Evolutionary conservation across 1,140 invertebrate genomes (phyloP), one percentile per base, ranked within the genome.

Genomic region (Pararge aegeria): DNA sequence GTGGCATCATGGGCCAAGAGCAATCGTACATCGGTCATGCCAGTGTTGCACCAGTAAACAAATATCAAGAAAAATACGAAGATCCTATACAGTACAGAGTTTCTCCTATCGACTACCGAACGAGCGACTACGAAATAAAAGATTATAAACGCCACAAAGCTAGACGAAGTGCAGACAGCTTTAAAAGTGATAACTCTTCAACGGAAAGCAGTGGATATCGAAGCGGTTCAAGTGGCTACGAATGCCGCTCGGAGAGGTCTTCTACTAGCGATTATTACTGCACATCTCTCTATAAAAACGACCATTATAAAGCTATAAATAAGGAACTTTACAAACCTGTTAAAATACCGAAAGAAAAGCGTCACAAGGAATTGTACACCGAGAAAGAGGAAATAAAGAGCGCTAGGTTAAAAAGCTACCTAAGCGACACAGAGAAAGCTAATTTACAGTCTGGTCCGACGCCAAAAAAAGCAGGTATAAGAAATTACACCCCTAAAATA

Each of bases 401-500:
- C 62, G 80, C 92, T 15, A 91, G 92, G 48, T 90, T 93, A 50
- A 93, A 93, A 69, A 92, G 91, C 48, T 93, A 93, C 70, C 72
- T 93, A 50, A 91, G 91, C 46, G 91, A 92, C 52, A 81, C 90
- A 19, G 91, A 92, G 67, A 88, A 92, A 68, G 86, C 79, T 1
- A 88, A 90, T 59, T 52, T 73, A 18, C 81, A 80, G 20, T 55
- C 64, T 6, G 75, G 50, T 12, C 46, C 75, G 24, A 78, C 89
- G 53, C 81, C 82, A 6, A 92, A 91, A 48, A 90, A 90, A 70
- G 82, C 90, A 1, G 92, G 92, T 6, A 93, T 94, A 65, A 90
- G 93, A 61, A 93, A 94, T 76, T 94, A 94, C 59, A 93, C 92
- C 2, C 93, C 93, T 0, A 94, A 94, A 73, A 93, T 93, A 18